Percentiles rank a stretch among this genome's conserved stretches.
Conservation (phyloP, 53 echinoderm and acorn worm species). For the Holothuria leucospilota region DNA sequence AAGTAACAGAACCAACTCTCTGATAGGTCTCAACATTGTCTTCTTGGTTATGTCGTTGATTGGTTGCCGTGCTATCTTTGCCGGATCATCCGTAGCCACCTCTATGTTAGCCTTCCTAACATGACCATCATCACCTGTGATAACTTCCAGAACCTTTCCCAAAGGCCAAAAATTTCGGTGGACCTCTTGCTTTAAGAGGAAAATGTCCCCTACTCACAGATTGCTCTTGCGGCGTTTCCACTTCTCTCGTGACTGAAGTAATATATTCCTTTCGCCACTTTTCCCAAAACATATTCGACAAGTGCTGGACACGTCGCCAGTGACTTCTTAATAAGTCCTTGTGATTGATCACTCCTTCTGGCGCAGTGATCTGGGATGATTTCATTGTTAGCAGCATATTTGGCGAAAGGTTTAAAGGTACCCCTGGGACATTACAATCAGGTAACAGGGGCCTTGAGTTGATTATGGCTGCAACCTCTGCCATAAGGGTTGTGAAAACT, state of each 20-base stretch:
- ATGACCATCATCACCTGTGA: conserved; percentile 53
- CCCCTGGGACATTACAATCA: conserved; percentile 49
- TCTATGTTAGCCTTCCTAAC: conserved; percentile 61
- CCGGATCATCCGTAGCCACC: conserved; percentile 38
- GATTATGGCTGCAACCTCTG: conserved; percentile 64
- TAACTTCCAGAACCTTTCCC: conserved; percentile 45
- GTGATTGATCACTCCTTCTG: conserved; percentile 60
- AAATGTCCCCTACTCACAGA: conserved; percentile 46
- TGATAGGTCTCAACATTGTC: conserved; percentile 68
- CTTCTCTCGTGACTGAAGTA: conserved; percentile 60
- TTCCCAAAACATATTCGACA: conserved; percentile 65
- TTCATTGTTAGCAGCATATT: conserved; percentile 68
- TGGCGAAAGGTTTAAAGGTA: conserved; percentile 63
- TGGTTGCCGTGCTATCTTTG: conserved; percentile 32
- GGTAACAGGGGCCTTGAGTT: conserved; percentile 60
- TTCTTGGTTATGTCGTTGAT: conserved; percentile 49
- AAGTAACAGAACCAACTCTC: conserved; percentile 58
- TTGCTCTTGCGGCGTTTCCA: conserved; percentile 58
- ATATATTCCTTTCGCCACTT: conserved; percentile 68
- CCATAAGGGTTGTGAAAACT: conserved; percentile 61
- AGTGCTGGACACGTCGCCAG: conserved; percentile 72
- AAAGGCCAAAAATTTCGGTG: conserved; percentile 67
- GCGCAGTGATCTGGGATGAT: conserved; percentile 62
- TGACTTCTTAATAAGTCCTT: conserved; percentile 64
- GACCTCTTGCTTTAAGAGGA: conserved; percentile 58